Base-by-base conservation (phyloP, 2,797 vertebrate genomes). In the Anabacerthia variegaticeps region DNA sequence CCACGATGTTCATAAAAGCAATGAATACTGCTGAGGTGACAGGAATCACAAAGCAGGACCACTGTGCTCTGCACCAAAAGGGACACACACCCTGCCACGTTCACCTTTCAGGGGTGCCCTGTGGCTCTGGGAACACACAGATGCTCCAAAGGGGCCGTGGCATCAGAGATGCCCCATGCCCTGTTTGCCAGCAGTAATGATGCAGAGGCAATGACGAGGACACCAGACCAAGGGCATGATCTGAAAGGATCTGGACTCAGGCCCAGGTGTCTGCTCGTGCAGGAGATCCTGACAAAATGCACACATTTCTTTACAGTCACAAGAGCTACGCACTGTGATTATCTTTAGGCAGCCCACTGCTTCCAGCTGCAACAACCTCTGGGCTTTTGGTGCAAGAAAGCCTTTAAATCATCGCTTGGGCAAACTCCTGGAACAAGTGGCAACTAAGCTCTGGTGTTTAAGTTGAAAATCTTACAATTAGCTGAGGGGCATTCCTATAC, bases 351-450 rank as follows among this genome's bases (percentile, higher is more conserved):
- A 88, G 73, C 72, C 32, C 26, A n/a, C 44, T 71, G 41, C 14
- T 93, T 68, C 66, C 92, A 93, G 69, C 61, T 67, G 37, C 54
- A 82, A 30, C 24, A 81, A 85, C 44, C 68, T 89, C 67, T 54
- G 44, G 61, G 84, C 94, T 88, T 95, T 87, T 71, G 55, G 37
- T 80, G 89, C 74, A 95, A 79, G 75, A 76, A 88, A 89, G 21
- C 32, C 41, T 76, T 71, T 86, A 92, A 92, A 96, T 91, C 73
- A 78, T 7, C 79, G 56, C 51, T 87, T 26, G 34, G 52, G 26
- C 51, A 83, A 95, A 74, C 41, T 77, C 75, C 54, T 77, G 71
- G 78, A 86, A 63, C 32, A 82, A 78, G 44, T 34, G 88, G 49
- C 46, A 80, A 13, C 27, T 12, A 14, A 91, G 49, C 22, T 85